Conservation (phyloP, 1,140 invertebrate species). For the Galleria mellonella region DNA sequence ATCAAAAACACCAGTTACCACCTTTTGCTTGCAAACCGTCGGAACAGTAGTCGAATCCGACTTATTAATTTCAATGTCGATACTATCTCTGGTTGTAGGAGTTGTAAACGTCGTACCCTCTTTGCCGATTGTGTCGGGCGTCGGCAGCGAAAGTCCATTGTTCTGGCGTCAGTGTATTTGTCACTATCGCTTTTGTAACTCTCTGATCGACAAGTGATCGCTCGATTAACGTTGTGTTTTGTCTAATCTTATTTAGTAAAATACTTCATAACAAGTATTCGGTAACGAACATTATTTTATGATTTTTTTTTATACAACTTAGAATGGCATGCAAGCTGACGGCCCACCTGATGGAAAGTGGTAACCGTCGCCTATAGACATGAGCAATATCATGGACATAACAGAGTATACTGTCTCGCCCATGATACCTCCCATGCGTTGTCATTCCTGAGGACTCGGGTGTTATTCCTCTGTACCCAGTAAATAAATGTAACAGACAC, state of each 20-base stretch:
- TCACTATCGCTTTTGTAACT: constrained; percentile 7
- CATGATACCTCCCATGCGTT: no score
- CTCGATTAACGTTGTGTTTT: constrained; percentile 5
- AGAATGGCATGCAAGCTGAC: no score
- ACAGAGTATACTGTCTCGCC: no score
- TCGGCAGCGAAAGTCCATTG: constrained; percentile 14
- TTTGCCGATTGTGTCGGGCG: constrained; percentile 4
- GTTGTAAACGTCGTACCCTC: constrained; percentile 9
- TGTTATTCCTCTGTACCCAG: no score
- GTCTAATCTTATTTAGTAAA: neutral
- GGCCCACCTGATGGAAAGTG: no score
- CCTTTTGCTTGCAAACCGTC: neutral
- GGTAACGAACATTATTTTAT: no score
- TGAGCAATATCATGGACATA: no score
- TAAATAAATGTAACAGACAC: no score
- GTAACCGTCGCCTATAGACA: no score
- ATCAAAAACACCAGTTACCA: neutral
- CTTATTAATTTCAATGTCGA: constrained; percentile 20
- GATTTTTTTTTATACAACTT: no score
- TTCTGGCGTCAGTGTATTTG: constrained; percentile 7
- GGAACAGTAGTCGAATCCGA: constrained; percentile 6
- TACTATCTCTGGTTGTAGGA: constrained; percentile 16
- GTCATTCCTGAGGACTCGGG: no score
- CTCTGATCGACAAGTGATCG: neutral
- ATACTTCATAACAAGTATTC: no score